Percentiles rank a stretch among this genome's conserved stretches.
Evolutionary conservation across 1,140 invertebrate species (phyloP).

Genomic region (Ceratosolen fusciceps): DNA sequence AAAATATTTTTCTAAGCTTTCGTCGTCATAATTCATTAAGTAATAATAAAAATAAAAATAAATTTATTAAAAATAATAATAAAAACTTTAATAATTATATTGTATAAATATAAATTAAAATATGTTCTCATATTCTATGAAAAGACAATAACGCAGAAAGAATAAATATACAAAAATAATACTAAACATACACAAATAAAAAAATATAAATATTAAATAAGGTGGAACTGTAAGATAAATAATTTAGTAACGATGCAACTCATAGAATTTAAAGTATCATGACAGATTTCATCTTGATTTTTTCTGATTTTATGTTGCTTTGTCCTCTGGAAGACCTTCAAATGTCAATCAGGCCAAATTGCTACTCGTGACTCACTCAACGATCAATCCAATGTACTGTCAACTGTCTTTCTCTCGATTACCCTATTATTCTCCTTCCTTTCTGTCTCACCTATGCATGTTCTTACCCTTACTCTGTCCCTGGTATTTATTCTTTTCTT

Average conservation of each 20-base stretch:
- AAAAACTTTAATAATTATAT: too few relatives aligned
- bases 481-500: too few relatives aligned
- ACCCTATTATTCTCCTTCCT: slow-evolving; percentile 7
- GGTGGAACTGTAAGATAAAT: slow-evolving; percentile 12
- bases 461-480: too few relatives aligned
- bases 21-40: too few relatives aligned
- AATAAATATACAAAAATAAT: neutral
- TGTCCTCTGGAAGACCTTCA: slow-evolving; percentile 52
- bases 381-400: slow-evolving; percentile 53
- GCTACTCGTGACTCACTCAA: slow-evolving; percentile 66
- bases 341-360: slow-evolving; percentile 56
- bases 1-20: too few relatives aligned
- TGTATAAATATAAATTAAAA: too few relatives aligned
- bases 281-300: slow-evolving; percentile 47
- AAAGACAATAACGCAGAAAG: too few relatives aligned
- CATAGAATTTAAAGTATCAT: slow-evolving; percentile 45
- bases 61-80: too few relatives aligned
- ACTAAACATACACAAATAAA: neutral
- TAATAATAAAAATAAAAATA: too few relatives aligned
- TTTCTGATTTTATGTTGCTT: slow-evolving; percentile 28
- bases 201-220: neutral
- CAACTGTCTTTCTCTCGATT: too few relatives aligned
- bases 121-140: too few relatives aligned
- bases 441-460: neutral
- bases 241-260: slow-evolving; percentile 36